Evolutionary conservation across 92 coral and sea anemone genomes (phyloP).

Genomic region (Metridium senile): DNA sequence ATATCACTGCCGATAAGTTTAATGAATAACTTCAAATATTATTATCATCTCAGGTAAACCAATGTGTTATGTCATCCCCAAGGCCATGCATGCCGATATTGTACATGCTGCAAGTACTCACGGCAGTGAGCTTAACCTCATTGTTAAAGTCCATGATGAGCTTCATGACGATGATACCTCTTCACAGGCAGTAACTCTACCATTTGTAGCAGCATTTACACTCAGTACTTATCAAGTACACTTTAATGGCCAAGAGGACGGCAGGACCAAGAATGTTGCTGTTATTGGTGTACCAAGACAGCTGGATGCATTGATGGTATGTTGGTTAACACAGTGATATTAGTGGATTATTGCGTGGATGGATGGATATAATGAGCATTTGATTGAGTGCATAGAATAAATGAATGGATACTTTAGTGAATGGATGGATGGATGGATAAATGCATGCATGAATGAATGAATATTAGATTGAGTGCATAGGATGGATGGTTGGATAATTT

Average conservation of each 20-base stretch:
- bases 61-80: conserved; percentile 81
- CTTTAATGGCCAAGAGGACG: conserved; percentile 54
- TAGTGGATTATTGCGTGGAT: not conserved
- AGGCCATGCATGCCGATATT: conserved; percentile 28
- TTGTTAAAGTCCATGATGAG: conserved; percentile 75
- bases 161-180: conserved; percentile 67
- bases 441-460: no score
- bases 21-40: no score
- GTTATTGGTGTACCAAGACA: conserved; percentile 71
- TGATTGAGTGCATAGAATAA: no score
- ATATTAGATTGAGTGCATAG: no score
- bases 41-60: conserved; percentile 63
- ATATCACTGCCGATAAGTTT: no score
- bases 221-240: conserved; percentile 60
- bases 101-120: conserved; percentile 40
- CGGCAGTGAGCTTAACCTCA: conserved; percentile 58
- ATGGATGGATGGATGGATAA: not conserved
- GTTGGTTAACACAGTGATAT: not conserved
- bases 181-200: conserved; percentile 60
- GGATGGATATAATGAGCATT: not conserved
- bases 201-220: conserved; percentile 83
- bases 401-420: no score
- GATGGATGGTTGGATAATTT: no score
- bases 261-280: conserved; percentile 44
- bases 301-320: conserved; percentile 63